phyloP scores from a whole-genome alignment of 2,113 vertebrate genomes.

The Puma concolor region DNA sequence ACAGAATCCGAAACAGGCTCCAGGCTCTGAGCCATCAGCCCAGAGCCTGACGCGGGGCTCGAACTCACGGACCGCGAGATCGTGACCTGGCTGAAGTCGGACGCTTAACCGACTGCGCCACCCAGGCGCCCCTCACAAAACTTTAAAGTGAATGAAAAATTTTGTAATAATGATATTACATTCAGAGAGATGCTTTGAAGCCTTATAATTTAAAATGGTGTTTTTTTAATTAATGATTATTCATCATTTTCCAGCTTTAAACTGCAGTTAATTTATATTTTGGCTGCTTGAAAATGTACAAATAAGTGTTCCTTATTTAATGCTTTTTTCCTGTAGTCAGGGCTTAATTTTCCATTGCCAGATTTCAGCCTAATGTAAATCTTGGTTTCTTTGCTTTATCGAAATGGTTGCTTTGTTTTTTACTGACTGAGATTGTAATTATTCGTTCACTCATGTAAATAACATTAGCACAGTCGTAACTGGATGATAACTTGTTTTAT shows the following conservation, averaged over 20 bases:
- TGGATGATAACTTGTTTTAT: background rate
- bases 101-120: too few species aligned
- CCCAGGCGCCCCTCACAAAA: background rate
- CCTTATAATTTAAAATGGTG: conserved; percentile 50
- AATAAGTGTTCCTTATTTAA: background rate
- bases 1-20: too few species aligned
- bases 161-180: conserved; percentile 23
- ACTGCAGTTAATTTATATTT: background rate
- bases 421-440: background rate
- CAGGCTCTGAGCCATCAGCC: too few species aligned
- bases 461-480: background rate
- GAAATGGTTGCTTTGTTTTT: conserved; percentile 23
- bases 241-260: conserved; percentile 46
- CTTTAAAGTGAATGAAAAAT: conserved; percentile 37
- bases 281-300: background rate
- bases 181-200: conserved; percentile 9
- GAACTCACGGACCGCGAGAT: too few species aligned
- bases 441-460: background rate
- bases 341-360: background rate
- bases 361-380: background rate
- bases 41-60: too few species aligned
- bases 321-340: background rate
- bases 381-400: background rate
- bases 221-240: conserved; percentile 14
- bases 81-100: too few species aligned